These are phyloP conservation scores for Balaenoptera acutorostrata DNA, from an alignment of 2,113 vertebrate species.

Conservation along the genomic window DNA sequence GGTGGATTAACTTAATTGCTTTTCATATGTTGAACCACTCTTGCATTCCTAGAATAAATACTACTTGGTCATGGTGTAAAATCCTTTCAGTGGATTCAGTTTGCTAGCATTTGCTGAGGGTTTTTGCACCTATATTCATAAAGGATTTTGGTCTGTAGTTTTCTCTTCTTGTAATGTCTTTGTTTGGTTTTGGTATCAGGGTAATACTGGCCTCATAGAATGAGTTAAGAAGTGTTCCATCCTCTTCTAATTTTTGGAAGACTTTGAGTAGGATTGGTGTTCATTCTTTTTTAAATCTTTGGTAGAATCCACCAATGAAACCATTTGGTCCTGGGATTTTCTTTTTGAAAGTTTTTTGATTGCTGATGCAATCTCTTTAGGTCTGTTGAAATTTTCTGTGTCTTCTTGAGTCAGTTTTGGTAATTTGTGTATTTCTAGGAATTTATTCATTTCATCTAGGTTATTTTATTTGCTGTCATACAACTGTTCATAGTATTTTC, in stretches of 20 bases:
- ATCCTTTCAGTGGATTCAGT: neutral
- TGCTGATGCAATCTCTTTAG: neutral
- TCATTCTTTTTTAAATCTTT: neutral
- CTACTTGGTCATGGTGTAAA: neutral
- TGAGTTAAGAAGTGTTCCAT: neutral
- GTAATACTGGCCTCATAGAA: neutral
- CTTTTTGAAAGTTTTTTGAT: neutral
- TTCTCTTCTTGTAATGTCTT: neutral
- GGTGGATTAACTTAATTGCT: neutral
- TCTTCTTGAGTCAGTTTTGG: neutral
- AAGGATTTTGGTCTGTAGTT: neutral
- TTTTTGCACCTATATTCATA: neutral
- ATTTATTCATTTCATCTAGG: neutral
- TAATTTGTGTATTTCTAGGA: neutral
- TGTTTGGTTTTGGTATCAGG: neutral
- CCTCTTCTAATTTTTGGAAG: neutral
- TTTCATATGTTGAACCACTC: neutral
- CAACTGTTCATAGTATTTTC: neutral
- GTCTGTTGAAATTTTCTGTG: neutral
- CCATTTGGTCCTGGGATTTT: neutral
- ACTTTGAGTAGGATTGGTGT: neutral
- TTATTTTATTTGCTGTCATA: neutral
- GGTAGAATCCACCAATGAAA: neutral
- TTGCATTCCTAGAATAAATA: neutral
- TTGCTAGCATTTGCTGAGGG: neutral